Evolutionary conservation across 1,140 invertebrate species (phyloP), one percentile per base, ranked within the genome.

Genomic region (Papilio polyxenes): DNA sequence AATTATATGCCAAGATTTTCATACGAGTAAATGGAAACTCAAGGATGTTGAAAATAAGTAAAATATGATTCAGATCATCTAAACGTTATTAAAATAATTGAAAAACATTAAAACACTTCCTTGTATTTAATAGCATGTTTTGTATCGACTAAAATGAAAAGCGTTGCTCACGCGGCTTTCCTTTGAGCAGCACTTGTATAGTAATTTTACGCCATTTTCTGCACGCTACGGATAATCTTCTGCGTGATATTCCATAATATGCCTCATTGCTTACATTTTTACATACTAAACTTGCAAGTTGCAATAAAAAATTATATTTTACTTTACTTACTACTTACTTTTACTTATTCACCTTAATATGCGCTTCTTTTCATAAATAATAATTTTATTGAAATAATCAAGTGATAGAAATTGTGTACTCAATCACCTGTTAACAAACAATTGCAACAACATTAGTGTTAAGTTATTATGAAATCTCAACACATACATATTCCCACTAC

Each of bases 221-320:
- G 31, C 65, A 37, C 31, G 31, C 65, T 17, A 5, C 31, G 31
- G 31, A 72, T 40, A 15, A 37, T 72, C 65, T 72, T 15, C 65
- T 37, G 15, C 31, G 65, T 37, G 65, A 72, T 72, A 72, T 72
- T 72, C 65, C 37, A 37, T 72, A 72, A 72, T 40, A 37, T 31
- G 31, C 31, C 4, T 72, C 13, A 40, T 37, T 72, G 65, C 31
- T 72, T 72, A 72, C 65, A 40, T 37, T 37, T 72, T 40, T 69
- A 65, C 17, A 15, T 37, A 15, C 11, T 69, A 13, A 4, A 13
- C 65, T 40, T 15, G 23, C 65, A 69, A 37, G 31, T 37, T 72
- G 65, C 13, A 15, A 15, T 65, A 31, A n/a, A n/a, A n/a, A n/a
- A n/a, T n/a, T n/a, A n/a, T n/a, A n/a, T n/a, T n/a, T n/a, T n/a